Evolutionary conservation across 2,797 vertebrate genomes (phyloP).

Genomic region (Rhyacichthys aspro): DNA sequence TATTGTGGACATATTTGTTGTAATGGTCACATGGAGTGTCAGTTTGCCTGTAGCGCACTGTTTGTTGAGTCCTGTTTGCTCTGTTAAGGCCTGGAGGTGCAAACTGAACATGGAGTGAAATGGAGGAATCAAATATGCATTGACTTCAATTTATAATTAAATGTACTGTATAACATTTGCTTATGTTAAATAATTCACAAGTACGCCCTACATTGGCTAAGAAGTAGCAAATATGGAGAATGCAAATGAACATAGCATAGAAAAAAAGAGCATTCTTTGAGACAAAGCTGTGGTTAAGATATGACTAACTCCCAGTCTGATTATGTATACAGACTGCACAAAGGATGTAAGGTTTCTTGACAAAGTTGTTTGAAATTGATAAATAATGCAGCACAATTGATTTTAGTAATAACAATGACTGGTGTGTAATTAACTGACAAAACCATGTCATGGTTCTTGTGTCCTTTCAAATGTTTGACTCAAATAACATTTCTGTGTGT

Average conservation of each 20-base stretch:
- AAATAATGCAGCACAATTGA: too few relatives aligned
- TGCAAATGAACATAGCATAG: conserved; percentile 3
- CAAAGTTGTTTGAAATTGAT: too few relatives aligned
- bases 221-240: conserved; percentile 6
- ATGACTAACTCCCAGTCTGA: not conserved
- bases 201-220: conserved; percentile 13
- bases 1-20: too few relatives aligned
- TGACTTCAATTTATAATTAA: conserved; percentile 33
- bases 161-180: conserved; percentile 36
- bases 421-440: too few relatives aligned
- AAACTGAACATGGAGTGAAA: not conserved
- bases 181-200: conserved; percentile 35
- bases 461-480: too few relatives aligned
- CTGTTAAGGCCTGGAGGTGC: conserved; percentile 1
- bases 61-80: conserved; percentile 10
- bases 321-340: not conserved
- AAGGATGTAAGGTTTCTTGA: not conserved
- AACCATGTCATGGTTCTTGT: too few relatives aligned
- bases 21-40: conserved; percentile 3
- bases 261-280: conserved; percentile 1
- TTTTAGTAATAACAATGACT: too few relatives aligned
- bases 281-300: not conserved
- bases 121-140: conserved; percentile 21
- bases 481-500: too few relatives aligned
- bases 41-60: not conserved